Percentiles rank a stretch among this genome's conserved stretches.
Conservation (phyloP, 2,113 vertebrate species). For the Chauna torquata region DNA sequence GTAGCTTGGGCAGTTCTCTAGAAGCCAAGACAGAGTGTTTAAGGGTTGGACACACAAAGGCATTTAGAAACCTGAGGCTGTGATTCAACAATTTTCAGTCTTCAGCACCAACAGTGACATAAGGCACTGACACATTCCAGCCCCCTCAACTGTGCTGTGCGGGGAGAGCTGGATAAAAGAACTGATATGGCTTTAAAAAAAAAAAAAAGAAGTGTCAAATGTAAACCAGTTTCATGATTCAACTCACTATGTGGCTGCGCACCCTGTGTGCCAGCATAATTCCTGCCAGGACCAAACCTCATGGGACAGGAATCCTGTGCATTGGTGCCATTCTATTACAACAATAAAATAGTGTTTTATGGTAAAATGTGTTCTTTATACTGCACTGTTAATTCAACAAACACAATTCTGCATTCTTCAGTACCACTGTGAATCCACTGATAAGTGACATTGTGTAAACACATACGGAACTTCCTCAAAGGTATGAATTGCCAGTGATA, state of each 20-base stretch:
- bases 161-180: constrained; percentile 24
- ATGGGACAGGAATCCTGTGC: background rate
- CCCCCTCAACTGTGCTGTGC: constrained; percentile 36
- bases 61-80: constrained; percentile 36
- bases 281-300: background rate
- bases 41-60: constrained; percentile 37
- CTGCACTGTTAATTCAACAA: background rate
- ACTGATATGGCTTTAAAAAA: background rate
- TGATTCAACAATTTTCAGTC: constrained; percentile 53
- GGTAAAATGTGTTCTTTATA: background rate
- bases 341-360: background rate
- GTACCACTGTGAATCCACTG: background rate
- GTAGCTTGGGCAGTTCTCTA: constrained; percentile 12
- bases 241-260: background rate
- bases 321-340: background rate
- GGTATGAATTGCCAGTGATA: background rate
- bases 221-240: background rate
- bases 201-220: background rate
- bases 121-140: constrained; percentile 59
- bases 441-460: background rate
- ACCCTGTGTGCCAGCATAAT: background rate
- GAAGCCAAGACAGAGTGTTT: constrained; percentile 39
- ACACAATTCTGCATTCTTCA: background rate
- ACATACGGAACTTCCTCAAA: background rate
- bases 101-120: constrained; percentile 45